These are phyloP conservation scores for Oxyteleia sp. DNA, from an alignment of 2,888 invertebrate species.

Conservation along the genomic window DNA sequence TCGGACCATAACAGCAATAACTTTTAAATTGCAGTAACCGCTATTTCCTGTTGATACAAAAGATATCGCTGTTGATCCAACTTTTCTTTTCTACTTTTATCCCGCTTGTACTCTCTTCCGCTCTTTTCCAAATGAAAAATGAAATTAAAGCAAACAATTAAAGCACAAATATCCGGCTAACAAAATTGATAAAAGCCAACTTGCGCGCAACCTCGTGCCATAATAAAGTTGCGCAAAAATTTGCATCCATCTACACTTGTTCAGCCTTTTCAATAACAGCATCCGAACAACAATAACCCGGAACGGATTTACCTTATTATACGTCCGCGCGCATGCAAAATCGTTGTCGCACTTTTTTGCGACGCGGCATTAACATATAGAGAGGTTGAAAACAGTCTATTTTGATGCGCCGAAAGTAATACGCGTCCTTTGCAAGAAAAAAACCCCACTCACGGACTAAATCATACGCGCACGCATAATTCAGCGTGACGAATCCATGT, in stretches of 20 bases:
- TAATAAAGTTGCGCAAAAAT: too few relatives aligned
- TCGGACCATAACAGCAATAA: conserved; percentile 4
- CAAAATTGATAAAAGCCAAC: conserved; percentile 1
- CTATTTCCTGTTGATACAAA: conserved; percentile 20
- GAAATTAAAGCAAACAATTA: conserved; percentile 11
- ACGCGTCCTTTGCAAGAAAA: too few relatives aligned
- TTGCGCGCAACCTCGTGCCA: background rate
- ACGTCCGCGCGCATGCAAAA: conserved; percentile 13
- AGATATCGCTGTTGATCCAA: conserved; percentile 15
- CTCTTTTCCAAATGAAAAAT: background rate
- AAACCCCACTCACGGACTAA: too few relatives aligned
- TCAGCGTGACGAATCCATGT: too few relatives aligned
- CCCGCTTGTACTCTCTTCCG: background rate
- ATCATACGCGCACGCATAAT: too few relatives aligned
- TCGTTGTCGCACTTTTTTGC: conserved; percentile 7
- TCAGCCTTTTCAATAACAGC: conserved; percentile 24
- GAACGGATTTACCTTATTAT: conserved; percentile 24
- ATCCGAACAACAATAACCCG: conserved; percentile 17
- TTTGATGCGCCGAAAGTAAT: too few relatives aligned
- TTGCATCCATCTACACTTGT: conserved; percentile 26
- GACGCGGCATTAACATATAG: too few relatives aligned
- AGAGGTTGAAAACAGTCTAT: too few relatives aligned
- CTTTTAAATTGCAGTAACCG: conserved; percentile 15
- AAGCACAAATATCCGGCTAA: background rate
- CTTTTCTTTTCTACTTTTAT: conserved; percentile 9